Percentiles rank a stretch among this genome's conserved stretches.
Evolutionary conservation across 2,797 vertebrate species (phyloP).

Genomic region (Tarsius wallacei): DNA sequence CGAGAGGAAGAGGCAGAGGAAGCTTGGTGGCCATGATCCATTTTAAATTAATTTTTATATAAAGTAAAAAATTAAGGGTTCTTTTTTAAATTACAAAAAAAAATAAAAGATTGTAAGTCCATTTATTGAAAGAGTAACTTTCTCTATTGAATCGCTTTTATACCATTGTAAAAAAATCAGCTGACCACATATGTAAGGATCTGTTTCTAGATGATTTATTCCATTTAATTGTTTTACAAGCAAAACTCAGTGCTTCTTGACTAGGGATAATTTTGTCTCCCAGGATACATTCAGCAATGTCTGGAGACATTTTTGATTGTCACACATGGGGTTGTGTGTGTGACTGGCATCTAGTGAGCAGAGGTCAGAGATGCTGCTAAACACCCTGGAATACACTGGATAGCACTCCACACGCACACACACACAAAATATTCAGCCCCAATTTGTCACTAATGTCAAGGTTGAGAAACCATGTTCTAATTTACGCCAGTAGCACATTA

Average conservation of each 20-base stretch:
- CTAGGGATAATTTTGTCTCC: not conserved
- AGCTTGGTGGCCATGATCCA: not conserved
- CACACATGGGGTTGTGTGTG: not conserved
- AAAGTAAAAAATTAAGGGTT: not conserved
- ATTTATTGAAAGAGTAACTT: not conserved
- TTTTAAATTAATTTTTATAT: slow-evolving; percentile 53
- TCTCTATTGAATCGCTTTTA: not conserved
- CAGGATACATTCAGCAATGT: not conserved
- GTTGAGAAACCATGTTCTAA: not conserved
- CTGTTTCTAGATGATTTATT: not conserved
- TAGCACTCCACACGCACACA: not conserved
- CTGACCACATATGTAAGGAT: not conserved
- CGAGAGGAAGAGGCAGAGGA: no score
- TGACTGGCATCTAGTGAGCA: not conserved
- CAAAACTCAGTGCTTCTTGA: not conserved
- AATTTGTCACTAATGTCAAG: not conserved
- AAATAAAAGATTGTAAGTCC: not conserved
- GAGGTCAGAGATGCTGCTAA: not conserved
- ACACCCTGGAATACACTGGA: not conserved
- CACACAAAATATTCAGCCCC: not conserved
- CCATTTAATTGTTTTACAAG: not conserved
- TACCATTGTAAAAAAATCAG: not conserved
- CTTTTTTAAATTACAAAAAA: not conserved
- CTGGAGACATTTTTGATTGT: not conserved
- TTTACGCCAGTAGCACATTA: not conserved